Evolutionary conservation across 37 sponge, comb jelly and placozoan species (phyloP).

Genomic region (Spongia lamella): DNA sequence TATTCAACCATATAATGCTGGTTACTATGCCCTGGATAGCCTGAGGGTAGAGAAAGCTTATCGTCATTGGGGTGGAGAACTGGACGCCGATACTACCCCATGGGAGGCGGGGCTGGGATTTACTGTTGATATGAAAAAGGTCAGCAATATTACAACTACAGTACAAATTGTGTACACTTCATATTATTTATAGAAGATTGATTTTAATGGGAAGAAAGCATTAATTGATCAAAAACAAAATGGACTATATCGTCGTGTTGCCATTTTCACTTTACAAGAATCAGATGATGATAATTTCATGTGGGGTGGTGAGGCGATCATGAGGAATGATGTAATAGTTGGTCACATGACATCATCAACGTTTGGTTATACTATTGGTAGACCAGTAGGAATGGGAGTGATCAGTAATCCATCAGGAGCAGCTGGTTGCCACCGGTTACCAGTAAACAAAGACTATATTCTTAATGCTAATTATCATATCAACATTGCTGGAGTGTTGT

Average conservation of each 20-base stretch:
- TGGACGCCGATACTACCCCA: constrained; percentile 69
- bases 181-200: neutral
- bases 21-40: constrained; percentile 70
- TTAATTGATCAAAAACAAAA: constrained; percentile 50
- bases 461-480: no score
- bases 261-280: constrained; percentile 42
- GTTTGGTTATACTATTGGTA: constrained; percentile 45
- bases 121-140: constrained; percentile 62
- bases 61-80: constrained; percentile 70
- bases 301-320: constrained; percentile 65
- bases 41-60: constrained; percentile 78
- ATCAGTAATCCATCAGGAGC: neutral
- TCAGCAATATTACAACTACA: neutral
- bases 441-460: no score
- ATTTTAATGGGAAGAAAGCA: constrained; percentile 76
- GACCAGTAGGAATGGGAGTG: constrained; percentile 19
- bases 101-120: constrained; percentile 75
- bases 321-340: constrained; percentile 45
- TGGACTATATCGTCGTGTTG: constrained; percentile 47
- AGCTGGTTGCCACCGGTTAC: no score
- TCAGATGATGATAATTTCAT: constrained; percentile 21
- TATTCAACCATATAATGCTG: constrained; percentile 54
- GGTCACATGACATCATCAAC: constrained; percentile 60
- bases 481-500: no score
- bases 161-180: neutral